A percentile compares a stretch with the other conserved stretches of the same genome.
Conservation (phyloP, 2,888 invertebrate genomes). For the Subacronicta megacephala region DNA sequence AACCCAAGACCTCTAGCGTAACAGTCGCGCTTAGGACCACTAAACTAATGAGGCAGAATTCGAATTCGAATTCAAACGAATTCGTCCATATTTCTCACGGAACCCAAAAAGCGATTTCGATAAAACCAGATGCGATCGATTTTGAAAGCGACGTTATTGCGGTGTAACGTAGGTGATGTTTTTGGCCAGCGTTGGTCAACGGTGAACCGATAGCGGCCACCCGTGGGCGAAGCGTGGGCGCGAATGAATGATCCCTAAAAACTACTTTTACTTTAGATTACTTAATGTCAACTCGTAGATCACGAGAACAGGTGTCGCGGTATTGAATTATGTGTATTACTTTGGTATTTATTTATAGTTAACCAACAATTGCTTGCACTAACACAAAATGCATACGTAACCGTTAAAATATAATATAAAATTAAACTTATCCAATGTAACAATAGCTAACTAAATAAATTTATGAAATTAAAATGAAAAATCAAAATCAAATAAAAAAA, state of each 20-base stretch:
- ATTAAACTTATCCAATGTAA: too few relatives aligned
- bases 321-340: slow-evolving; percentile 4
- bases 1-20: too few relatives aligned
- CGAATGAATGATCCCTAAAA: slow-evolving; percentile 56
- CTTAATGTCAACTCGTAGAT: slow-evolving; percentile 52
- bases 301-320: slow-evolving; percentile 38
- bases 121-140: slow-evolving; percentile 32
- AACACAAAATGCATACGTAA: too few relatives aligned
- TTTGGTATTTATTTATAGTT: too few relatives aligned
- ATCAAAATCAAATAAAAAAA: too few relatives aligned
- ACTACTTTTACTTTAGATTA: slow-evolving; percentile 72
- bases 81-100: not conserved
- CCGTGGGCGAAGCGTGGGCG: slow-evolving; percentile 71
- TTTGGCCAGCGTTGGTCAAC: slow-evolving; percentile 85
- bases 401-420: too few relatives aligned
- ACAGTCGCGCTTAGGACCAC: too few relatives aligned
- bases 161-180: slow-evolving; percentile 72
- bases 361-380: too few relatives aligned
- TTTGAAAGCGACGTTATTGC: slow-evolving; percentile 44
- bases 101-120: slow-evolving; percentile 11
- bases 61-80: too few relatives aligned
- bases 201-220: slow-evolving; percentile 53
- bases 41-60: too few relatives aligned
- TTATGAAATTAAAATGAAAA: too few relatives aligned
- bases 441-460: too few relatives aligned